Evolutionary conservation across 2,888 invertebrate species (phyloP), one percentile per base, ranked within the genome.

Genomic region (Galerucella calmariensis): DNA sequence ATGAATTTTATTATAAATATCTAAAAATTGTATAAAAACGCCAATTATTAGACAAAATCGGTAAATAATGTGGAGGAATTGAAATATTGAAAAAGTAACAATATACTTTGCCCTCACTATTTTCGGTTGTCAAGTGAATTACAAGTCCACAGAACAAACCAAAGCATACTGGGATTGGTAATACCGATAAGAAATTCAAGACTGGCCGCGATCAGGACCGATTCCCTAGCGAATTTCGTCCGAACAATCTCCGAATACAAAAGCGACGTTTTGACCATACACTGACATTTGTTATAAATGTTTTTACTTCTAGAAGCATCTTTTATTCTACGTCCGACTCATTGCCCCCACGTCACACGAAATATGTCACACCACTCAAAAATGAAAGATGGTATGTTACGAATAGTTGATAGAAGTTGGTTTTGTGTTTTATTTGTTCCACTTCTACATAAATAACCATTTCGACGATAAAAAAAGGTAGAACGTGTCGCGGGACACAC

Each of bases 121-220:
- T 24, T 35, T 20, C 35, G 12, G 16, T 35, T 69, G 79, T 78
- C 78, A 80, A 81, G 81, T 83, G 83, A 83, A 84, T 84, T 84
- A 85, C 82, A 83, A 84, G 83, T 79, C 84, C 72, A 82, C 82
- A 83, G 81, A 75, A 77, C 82, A 80, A 82, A 78, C 77, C 78
- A 77, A 73, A 75, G 75, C 75, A 78, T 78, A 80, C 79, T 79
- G 80, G 82, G 84, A 84, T 85, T 84, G 82, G 82, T 82, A 82
- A 84, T 85, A 81, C 83, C 82, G 84, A 84, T 85, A 85, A 85
- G 84, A 81, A 85, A 85, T 85, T 85, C 85, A 77, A 82, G 80
- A 79, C 81, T 78, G 82, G 80, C 82, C 82, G 82, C 83, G 81
- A 73, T 74, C 72, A 46, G 80, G 77, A 74, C 77, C 74, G 74